phyloP scores from a whole-genome alignment of 1,140 invertebrate species.

The Procambarus clarkii region DNA sequence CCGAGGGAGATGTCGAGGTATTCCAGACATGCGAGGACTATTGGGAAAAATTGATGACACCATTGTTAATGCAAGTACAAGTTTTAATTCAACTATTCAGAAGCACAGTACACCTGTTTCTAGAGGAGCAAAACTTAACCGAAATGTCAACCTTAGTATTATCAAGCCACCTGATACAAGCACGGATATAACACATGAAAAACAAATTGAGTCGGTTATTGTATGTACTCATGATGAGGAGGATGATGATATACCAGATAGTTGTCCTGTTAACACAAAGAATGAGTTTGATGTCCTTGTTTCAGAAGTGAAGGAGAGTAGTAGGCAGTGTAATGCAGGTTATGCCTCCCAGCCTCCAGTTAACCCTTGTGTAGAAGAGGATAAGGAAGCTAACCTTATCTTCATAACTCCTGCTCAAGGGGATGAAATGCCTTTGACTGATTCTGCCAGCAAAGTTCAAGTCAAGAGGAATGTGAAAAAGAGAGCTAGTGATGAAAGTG shows the following conservation, averaged over 20 bases:
- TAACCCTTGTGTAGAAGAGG: slow-evolving; percentile 8
- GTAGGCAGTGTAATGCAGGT: background rate
- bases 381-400: slow-evolving; percentile 16
- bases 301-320: slow-evolving; percentile 26
- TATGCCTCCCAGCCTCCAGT: background rate
- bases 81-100: background rate
- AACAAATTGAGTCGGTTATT: slow-evolving; percentile 27
- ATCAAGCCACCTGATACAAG: slow-evolving; percentile 1
- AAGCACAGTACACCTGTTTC: slow-evolving; percentile 36
- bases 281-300: slow-evolving; percentile 57
- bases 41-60: background rate
- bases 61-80: background rate
- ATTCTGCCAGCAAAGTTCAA: background rate
- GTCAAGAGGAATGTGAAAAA: background rate
- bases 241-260: slow-evolving; percentile 44
- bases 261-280: slow-evolving; percentile 49
- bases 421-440: background rate
- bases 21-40: background rate
- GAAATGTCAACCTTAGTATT: slow-evolving; percentile 24
- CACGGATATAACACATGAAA: background rate
- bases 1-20: slow-evolving; percentile 13
- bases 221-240: slow-evolving; percentile 14
- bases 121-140: slow-evolving; percentile 5
- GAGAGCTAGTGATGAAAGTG: slow-evolving; percentile 3
- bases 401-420: slow-evolving; percentile 56